Conservation (phyloP, 2,797 vertebrate genomes). For the Pseudocheirus occidentalis region DNA sequence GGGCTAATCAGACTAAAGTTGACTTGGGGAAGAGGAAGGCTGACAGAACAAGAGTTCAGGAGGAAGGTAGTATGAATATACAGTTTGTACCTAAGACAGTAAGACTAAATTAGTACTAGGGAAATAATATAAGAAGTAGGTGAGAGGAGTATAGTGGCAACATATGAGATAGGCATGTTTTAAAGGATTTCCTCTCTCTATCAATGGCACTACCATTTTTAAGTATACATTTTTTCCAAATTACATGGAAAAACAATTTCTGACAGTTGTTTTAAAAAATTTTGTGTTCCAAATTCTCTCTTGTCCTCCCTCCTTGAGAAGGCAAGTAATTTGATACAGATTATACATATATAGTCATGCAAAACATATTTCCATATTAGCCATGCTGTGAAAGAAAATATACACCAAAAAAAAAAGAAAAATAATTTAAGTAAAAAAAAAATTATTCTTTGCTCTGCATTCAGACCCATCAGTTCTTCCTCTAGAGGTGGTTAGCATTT, state of each 20-base stretch:
- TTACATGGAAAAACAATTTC: neutral
- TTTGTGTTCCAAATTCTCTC: neutral
- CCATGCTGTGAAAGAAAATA: neutral
- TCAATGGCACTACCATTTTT: neutral
- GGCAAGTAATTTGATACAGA: neutral
- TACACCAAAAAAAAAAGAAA: neutral
- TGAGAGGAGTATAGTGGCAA: neutral
- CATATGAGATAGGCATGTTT: neutral
- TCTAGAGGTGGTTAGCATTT: neutral
- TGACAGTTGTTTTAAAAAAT: neutral
- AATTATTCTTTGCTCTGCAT: neutral
- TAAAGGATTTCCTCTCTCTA: neutral
- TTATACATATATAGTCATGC: neutral
- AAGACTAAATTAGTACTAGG: neutral
- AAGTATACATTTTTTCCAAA: neutral
- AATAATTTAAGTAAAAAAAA: neutral
- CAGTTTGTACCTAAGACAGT: neutral
- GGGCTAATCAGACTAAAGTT: neutral
- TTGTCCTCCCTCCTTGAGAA: neutral
- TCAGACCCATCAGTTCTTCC: neutral
- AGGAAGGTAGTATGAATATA: neutral
- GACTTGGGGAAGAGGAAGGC: neutral
- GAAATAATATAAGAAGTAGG: neutral
- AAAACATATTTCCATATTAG: neutral
- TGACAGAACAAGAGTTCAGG: neutral